Evolutionary conservation across 2,113 vertebrate genomes (phyloP).

Genomic region (Cichladusa arquata): DNA sequence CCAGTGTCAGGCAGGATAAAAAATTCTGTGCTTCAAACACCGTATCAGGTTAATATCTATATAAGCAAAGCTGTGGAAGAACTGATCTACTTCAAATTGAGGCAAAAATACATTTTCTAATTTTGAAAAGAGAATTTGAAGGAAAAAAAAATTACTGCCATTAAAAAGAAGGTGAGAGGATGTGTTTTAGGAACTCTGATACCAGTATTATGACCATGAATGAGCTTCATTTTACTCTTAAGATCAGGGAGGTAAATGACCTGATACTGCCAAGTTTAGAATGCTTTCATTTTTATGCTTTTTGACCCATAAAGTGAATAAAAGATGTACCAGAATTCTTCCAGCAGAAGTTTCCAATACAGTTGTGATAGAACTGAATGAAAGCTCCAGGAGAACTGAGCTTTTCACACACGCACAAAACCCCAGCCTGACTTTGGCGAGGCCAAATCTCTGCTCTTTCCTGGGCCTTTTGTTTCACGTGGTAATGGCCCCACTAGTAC

Average conservation of each 20-base stretch:
- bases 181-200: not conserved
- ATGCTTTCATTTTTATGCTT: not conserved
- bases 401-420: not conserved
- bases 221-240: not conserved
- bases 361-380: not conserved
- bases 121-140: not conserved
- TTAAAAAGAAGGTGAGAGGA: not conserved
- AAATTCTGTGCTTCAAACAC: not conserved
- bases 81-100: not conserved
- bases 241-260: not conserved
- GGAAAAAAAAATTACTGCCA: not conserved
- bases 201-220: not conserved
- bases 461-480: not conserved
- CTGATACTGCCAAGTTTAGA: not conserved
- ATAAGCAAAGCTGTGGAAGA: not conserved
- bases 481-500: not conserved
- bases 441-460: not conserved
- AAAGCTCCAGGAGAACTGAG: not conserved
- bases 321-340: not conserved
- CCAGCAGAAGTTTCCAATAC: not conserved
- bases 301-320: not conserved
- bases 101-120: not conserved
- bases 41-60: rapidly evolving
- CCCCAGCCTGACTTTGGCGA: not conserved
- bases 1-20: not conserved